Conservation (phyloP, 2,888 invertebrate species). For the Pomacea canaliculata region DNA sequence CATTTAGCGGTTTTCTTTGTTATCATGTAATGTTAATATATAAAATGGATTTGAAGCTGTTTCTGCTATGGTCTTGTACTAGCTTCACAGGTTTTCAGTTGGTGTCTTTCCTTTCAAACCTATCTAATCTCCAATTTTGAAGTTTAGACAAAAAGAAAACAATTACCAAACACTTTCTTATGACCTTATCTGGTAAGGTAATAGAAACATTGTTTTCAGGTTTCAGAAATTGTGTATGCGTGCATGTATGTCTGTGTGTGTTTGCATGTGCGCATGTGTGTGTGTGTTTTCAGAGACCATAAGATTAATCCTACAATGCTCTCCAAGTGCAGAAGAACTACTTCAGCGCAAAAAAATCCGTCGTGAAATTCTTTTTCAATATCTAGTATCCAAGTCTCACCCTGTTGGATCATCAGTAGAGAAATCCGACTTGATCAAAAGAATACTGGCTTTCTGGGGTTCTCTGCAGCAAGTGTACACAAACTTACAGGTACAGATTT, state of each 20-base stretch:
- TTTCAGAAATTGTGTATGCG: too few species aligned
- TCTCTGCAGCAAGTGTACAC: background rate
- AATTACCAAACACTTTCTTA: too few species aligned
- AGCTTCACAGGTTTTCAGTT: too few species aligned
- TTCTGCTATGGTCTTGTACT: too few species aligned
- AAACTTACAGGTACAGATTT: background rate
- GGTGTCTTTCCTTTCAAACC: too few species aligned
- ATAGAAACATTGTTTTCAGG: too few species aligned
- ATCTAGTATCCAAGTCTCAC: conserved; percentile 44
- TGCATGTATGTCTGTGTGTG: background rate
- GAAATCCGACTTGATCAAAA: conserved; percentile 42
- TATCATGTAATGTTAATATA: too few species aligned
- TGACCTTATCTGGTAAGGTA: too few species aligned
- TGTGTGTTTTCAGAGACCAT: background rate
- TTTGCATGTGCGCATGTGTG: background rate
- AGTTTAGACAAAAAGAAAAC: too few species aligned
- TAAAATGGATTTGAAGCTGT: too few species aligned
- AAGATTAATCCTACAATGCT: conserved; percentile 53
- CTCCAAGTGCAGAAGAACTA: conserved; percentile 46
- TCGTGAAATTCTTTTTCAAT: conserved; percentile 53
- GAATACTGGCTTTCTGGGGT: conserved; percentile 49
- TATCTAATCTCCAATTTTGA: too few species aligned
- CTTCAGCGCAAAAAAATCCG: conserved; percentile 57
- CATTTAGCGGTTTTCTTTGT: too few species aligned
- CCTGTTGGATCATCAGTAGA: conserved; percentile 37